These are phyloP conservation scores for Drosophila burlai DNA, from an alignment of 1,140 invertebrate genomes.

Conservation along the genomic window DNA sequence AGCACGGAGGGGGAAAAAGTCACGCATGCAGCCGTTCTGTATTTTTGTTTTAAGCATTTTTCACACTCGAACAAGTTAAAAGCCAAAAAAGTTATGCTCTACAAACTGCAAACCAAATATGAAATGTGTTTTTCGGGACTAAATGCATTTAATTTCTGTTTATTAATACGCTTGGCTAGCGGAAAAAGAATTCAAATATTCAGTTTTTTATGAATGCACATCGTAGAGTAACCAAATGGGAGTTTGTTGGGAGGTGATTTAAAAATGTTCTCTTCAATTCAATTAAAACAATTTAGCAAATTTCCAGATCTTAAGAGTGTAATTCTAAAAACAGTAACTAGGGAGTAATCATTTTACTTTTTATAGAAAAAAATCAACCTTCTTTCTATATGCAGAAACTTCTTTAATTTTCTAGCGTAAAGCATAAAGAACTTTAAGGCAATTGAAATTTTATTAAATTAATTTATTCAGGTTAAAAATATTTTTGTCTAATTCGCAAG, in stretches of 20 bases:
- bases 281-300: constrained; percentile 1
- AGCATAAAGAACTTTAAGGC: background rate
- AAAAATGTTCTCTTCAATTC: background rate
- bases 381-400: background rate
- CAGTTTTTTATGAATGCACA: constrained; percentile 10
- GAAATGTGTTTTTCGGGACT: constrained; percentile 20
- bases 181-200: constrained; percentile 40
- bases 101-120: constrained; percentile 39
- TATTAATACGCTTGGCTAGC: constrained; percentile 46
- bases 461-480: background rate
- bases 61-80: constrained; percentile 36
- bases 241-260: background rate
- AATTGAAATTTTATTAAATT: background rate
- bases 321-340: background rate
- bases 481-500: background rate
- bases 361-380: no score
- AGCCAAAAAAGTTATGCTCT: constrained; percentile 42
- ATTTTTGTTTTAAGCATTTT: constrained; percentile 17
- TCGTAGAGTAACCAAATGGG: constrained; percentile 23
- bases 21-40: constrained; percentile 20
- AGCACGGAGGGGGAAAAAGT: constrained; percentile 13
- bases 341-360: background rate
- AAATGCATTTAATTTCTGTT: constrained; percentile 46
- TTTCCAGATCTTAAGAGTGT: background rate
- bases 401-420: background rate